Conservation (phyloP, 2,113 vertebrate species). For the Synodontis membranacea region DNA sequence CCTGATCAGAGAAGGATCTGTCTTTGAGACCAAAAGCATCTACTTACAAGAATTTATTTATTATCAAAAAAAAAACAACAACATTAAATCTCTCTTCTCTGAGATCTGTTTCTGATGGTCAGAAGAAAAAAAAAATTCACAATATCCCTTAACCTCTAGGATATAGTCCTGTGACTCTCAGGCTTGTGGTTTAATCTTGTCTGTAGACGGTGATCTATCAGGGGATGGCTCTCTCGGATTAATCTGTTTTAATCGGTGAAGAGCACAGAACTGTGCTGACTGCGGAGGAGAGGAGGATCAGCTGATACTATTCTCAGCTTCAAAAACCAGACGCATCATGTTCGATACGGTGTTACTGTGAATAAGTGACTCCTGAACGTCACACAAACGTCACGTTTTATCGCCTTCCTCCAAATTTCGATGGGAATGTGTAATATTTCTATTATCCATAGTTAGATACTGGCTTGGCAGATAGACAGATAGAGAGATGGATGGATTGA, state of each 20-base stretch:
- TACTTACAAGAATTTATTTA: not conserved
- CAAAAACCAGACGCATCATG: not conserved
- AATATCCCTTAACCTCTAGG: not conserved
- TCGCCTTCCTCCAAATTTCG: not conserved
- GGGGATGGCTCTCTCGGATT: slow-evolving; percentile 21
- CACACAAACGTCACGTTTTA: not conserved
- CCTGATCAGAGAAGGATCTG: not conserved
- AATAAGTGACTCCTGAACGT: not conserved
- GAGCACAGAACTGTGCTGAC: slow-evolving; percentile 18
- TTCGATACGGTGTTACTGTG: not conserved
- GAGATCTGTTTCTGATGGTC: not conserved
- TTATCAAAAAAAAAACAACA: not conserved
- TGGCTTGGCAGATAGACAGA: not conserved
- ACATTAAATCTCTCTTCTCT: not conserved
- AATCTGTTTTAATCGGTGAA: slow-evolving; percentile 39
- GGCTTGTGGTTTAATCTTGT: not conserved
- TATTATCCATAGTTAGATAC: too few relatives aligned
- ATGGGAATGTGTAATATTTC: not conserved
- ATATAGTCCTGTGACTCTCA: not conserved
- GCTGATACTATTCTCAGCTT: slow-evolving; percentile 39
- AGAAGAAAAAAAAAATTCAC: not conserved
- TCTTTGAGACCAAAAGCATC: not conserved
- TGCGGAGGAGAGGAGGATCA: slow-evolving; percentile 17
- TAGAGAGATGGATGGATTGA: not conserved
- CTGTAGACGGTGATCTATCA: not conserved